A percentile compares a stretch with the other conserved stretches of the same genome.
Conservation (phyloP, 2,113 vertebrate genomes). For the Seriola rivoliana region DNA sequence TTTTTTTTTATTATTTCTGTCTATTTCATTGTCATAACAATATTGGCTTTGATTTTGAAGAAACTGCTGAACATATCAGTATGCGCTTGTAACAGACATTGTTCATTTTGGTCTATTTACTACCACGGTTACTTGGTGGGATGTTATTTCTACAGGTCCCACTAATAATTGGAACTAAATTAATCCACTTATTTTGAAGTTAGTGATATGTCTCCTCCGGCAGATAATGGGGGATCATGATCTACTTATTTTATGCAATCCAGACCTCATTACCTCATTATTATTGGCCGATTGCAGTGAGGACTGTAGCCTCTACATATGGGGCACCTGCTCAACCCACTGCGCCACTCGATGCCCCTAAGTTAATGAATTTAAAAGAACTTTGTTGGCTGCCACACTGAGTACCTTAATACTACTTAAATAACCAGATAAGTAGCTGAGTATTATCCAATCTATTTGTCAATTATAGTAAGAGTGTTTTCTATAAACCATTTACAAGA, state of each 20-base stretch:
- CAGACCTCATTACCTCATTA: conserved; percentile 35
- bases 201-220: background rate
- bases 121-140: no score
- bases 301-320: no score
- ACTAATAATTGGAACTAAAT: background rate
- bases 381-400: background rate
- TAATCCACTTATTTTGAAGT: conserved; percentile 1
- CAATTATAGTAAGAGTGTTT: background rate
- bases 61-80: no score
- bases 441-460: background rate
- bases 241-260: conserved; percentile 26
- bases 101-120: no score
- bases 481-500: no score
- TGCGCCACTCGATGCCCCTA: no score
- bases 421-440: background rate
- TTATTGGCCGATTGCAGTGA: background rate
- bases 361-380: background rate
- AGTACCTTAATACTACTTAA: background rate
- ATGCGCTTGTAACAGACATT: no score
- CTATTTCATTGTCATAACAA: no score
- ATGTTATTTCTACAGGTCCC: background rate
- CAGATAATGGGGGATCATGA: conserved; percentile 28
- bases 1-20: no score
- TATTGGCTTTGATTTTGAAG: no score
- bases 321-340: no score